phyloP scores from a whole-genome alignment of 2,113 vertebrate species.

The Toxotes chatareus region DNA sequence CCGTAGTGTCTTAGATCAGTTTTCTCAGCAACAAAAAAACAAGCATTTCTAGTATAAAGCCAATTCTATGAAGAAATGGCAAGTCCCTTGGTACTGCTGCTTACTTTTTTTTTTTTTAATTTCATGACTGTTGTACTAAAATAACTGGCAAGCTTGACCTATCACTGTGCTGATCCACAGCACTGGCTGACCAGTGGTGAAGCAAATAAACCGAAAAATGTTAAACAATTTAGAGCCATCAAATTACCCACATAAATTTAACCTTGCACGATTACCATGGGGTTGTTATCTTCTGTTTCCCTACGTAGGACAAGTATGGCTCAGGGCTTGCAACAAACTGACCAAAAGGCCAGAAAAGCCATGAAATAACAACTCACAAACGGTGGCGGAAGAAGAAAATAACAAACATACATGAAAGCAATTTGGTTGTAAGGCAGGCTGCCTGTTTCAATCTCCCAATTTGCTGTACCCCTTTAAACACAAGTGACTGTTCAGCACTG shows the following conservation, averaged over 20 bases:
- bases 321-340: not conserved
- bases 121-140: not conserved
- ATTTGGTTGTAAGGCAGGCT: slow-evolving; percentile 46
- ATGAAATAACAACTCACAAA: slow-evolving; percentile 44
- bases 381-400: slow-evolving; percentile 8
- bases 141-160: not conserved
- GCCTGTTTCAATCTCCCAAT: slow-evolving; percentile 56
- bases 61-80: not conserved
- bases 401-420: slow-evolving; percentile 28
- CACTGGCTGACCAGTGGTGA: not conserved
- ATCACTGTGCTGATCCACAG: not conserved
- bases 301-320: not conserved
- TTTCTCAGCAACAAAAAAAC: not conserved
- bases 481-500: slow-evolving; percentile 49
- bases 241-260: not conserved
- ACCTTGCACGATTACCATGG: slow-evolving; percentile 2
- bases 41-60: not conserved
- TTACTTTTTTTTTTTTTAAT: not conserved
- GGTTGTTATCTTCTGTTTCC: not conserved
- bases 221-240: not conserved
- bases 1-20: not conserved
- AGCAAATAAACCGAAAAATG: not conserved
- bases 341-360: slow-evolving; percentile 22
- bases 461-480: slow-evolving; percentile 53
- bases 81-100: not conserved